Evolutionary conservation across 2,888 invertebrate genomes (phyloP), one percentile per base, ranked within the genome.

Genomic region (Tribolium freemani): DNA sequence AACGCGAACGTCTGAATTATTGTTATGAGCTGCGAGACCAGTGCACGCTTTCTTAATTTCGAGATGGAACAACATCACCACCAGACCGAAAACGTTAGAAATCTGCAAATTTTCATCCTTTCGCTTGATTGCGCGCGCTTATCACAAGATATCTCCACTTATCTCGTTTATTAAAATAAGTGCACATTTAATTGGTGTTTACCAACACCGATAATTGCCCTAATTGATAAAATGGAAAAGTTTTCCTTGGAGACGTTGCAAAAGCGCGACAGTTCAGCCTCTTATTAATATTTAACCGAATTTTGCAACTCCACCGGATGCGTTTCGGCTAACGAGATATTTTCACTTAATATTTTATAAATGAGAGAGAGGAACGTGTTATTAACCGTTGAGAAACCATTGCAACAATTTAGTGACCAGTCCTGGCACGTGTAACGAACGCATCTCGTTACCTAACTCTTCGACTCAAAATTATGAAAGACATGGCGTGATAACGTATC

Each of bases 11-110:
- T 80, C 77, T 78, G 78, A 78, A 76, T 76, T 75, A 76, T 78
- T 78, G 77, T 79, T 78, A 77, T 74, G 71, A 64, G 72, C 48
- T 56, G 72, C 46, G 72, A 72, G 67, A 64, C 75, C 76, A 78
- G 38, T 80, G 73, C 81, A 83, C 83, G 83, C 83, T 83, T 83
- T 83, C 83, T 82, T 82, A 81, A 82, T 82, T 81, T 78, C 61
- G 78, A 83, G 82, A 82, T 82, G 82, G 82, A 83, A 80, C 82
- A 78, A 76, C 63, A 26, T 5, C 26, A 26, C 73, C 77, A 77
- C 66, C 76, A 76, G 77, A 80, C 77, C 80, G 77, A 70, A 75
- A 71, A 69, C 58, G 56, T 51, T 63, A 72, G 72, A 72, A 72
- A 72, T 64, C 69, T 54, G 63, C 38, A 16, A 50, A 31, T 48